Conservation (phyloP, 2,797 vertebrate genomes). For the Crocodylus rhombifer region DNA sequence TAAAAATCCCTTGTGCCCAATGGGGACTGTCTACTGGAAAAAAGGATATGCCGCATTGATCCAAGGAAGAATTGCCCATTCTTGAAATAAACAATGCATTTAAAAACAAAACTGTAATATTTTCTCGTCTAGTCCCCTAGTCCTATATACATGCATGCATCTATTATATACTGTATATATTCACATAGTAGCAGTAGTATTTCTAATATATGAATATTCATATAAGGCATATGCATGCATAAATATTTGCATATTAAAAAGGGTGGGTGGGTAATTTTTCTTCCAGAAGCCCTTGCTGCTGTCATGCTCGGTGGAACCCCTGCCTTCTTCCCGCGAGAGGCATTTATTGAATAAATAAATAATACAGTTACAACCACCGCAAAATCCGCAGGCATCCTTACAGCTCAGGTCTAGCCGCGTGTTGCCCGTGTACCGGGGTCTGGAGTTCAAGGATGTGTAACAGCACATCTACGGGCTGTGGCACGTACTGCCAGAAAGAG, state of each 20-base stretch:
- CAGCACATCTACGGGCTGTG: not conserved
- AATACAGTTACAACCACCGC: not conserved
- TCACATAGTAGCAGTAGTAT: no score
- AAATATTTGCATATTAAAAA: not conserved
- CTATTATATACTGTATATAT: no score
- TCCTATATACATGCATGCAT: no score
- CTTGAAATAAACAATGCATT: not conserved
- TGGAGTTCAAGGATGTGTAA: not conserved
- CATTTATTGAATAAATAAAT: not conserved
- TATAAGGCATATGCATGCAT: no score
- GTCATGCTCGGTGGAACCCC: not conserved
- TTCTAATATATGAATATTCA: no score
- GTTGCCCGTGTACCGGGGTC: not conserved
- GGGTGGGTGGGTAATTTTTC: not conserved
- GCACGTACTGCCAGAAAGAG: not conserved
- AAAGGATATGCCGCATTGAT: not conserved
- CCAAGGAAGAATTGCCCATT: not conserved
- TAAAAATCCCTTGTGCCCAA: constrained; percentile 35
- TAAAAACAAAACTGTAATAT: no score
- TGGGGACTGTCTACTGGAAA: not conserved
- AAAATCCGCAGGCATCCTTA: not conserved
- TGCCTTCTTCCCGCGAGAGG: not conserved
- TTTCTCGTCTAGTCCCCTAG: no score
- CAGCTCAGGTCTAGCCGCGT: not conserved
- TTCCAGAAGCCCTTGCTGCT: not conserved